Conservation (phyloP, 2,113 vertebrate species). For the Myiozetetes cayanensis region DNA sequence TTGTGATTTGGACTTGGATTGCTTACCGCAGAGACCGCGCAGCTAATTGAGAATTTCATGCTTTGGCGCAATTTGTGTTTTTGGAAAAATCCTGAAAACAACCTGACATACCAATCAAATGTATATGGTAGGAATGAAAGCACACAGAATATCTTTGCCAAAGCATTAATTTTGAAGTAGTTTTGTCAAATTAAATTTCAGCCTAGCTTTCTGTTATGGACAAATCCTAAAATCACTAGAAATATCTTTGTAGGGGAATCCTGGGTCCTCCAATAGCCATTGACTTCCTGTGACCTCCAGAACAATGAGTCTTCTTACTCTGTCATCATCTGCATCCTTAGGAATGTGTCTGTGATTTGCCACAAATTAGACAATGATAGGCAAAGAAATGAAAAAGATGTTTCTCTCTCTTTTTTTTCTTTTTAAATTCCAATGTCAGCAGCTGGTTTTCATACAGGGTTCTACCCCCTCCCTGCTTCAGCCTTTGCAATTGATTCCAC, state of each 20-base stretch:
- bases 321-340: neutral
- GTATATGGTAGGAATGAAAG: neutral
- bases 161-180: neutral
- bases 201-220: neutral
- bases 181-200: neutral
- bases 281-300: neutral
- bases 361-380: neutral
- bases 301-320: neutral
- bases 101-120: neutral
- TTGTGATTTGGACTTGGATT: neutral
- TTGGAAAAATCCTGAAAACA: neutral
- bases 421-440: neutral
- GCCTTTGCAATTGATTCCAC: neutral
- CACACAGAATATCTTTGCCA: neutral
- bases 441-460: conserved; percentile 3
- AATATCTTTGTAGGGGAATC: neutral
- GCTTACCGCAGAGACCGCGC: neutral
- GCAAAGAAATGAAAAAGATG: neutral
- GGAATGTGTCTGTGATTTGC: conserved; percentile 20
- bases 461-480: neutral
- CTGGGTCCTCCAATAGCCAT: neutral
- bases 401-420: neutral
- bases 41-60: neutral
- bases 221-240: neutral
- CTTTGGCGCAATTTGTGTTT: neutral